Conservation (phyloP, 2,113 vertebrate genomes). For the Clarias gariepinus region DNA sequence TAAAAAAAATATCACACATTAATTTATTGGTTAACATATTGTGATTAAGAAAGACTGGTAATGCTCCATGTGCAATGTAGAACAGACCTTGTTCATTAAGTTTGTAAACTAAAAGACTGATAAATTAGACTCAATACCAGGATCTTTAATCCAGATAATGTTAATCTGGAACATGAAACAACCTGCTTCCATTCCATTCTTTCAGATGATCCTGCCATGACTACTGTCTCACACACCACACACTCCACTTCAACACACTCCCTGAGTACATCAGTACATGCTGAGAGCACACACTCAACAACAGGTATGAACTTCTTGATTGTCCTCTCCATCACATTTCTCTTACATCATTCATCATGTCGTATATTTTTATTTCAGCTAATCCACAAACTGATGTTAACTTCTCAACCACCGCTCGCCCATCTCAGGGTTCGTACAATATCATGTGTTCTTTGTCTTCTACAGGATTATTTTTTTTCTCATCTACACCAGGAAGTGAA, state of each 20-base stretch:
- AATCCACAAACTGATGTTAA: too few species aligned
- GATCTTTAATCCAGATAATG: not conserved
- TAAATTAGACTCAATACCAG: too few species aligned
- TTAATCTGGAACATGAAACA: not conserved
- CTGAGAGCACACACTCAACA: not conserved
- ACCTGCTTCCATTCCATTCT: not conserved
- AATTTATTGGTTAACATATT: too few species aligned
- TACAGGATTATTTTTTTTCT: not conserved
- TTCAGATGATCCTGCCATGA: not conserved
- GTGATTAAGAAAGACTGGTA: too few species aligned
- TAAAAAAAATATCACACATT: too few species aligned
- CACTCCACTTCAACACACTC: too few species aligned
- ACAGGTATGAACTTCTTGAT: not conserved
- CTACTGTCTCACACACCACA: not conserved
- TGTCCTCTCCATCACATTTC: too few species aligned
- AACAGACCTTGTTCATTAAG: too few species aligned
- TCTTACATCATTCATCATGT: too few species aligned
- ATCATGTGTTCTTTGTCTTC: not conserved
- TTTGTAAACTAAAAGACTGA: too few species aligned
- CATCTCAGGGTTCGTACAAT: not conserved
- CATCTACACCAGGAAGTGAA: not conserved
- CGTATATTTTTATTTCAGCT: not conserved
- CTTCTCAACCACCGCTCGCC: not conserved
- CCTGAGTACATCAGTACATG: not conserved
- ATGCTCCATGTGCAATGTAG: too few species aligned